phyloP scores from a whole-genome alignment of 2,888 invertebrate species.

The Caenorhabditis sp. region DNA sequence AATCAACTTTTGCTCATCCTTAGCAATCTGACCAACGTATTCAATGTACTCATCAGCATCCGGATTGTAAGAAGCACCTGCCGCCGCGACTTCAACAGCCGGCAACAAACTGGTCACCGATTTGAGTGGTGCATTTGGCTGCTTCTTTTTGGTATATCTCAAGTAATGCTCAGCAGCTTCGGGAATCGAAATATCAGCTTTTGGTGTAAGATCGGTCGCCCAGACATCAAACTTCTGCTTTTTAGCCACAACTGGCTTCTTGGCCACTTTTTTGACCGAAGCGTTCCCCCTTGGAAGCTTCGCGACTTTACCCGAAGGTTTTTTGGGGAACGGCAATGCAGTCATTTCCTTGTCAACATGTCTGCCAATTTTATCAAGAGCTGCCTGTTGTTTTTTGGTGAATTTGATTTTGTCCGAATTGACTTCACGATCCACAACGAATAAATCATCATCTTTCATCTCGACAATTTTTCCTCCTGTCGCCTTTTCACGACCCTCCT shows the following conservation, averaged over 20 bases:
- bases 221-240: conserved; percentile 41
- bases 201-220: conserved; percentile 40
- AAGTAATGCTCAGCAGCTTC: conserved; percentile 42
- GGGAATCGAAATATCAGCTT: conserved; percentile 15
- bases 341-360: conserved; percentile 7
- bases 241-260: not conserved
- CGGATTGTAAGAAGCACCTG: conserved; percentile 54
- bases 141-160: conserved; percentile 40
- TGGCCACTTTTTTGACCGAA: conserved; percentile 6
- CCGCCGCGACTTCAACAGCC: conserved; percentile 31
- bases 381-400: conserved; percentile 45
- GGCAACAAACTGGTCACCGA: conserved; percentile 40
- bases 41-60: conserved; percentile 40
- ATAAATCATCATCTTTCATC: conserved; percentile 45
- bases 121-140: conserved; percentile 31
- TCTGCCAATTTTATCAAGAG: conserved; percentile 43
- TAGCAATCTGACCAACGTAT: conserved; percentile 36
- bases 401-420: conserved; percentile 13
- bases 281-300: conserved; percentile 39
- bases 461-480: conserved; percentile 36
- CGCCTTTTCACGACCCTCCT: conserved; percentile 17
- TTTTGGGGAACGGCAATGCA: conserved; percentile 16
- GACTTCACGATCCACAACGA: conserved; percentile 24
- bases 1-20: conserved; percentile 39
- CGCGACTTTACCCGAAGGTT: conserved; percentile 8